These are phyloP conservation scores for Chloroceryle aenea DNA, from an alignment of 2,113 vertebrate genomes.

Conservation along the genomic window DNA sequence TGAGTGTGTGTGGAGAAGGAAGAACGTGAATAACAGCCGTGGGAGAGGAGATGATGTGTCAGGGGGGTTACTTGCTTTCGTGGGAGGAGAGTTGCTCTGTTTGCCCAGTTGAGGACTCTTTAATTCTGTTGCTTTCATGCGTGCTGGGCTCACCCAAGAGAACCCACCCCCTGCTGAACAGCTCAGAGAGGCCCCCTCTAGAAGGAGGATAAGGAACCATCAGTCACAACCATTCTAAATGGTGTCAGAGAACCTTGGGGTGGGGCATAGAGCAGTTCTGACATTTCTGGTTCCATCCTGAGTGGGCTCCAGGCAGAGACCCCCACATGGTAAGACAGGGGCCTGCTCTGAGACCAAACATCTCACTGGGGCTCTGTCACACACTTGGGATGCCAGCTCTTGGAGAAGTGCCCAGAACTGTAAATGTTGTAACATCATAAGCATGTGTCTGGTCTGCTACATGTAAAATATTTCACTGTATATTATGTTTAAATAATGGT, in stretches of 20 bases:
- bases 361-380: background rate
- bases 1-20: background rate
- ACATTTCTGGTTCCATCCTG: fast-evolving
- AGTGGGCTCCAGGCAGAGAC: background rate
- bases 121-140: background rate
- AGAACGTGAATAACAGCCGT: background rate
- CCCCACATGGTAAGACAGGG: background rate
- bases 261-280: background rate
- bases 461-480: constrained; percentile 69
- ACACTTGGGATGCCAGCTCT: background rate
- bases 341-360: background rate
- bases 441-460: background rate
- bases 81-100: background rate
- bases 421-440: constrained; percentile 73
- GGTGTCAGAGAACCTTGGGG: background rate
- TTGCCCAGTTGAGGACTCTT: background rate
- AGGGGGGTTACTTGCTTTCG: background rate
- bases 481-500: constrained; percentile 64
- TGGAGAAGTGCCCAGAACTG: background rate
- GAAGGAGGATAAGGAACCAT: background rate
- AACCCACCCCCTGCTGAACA: background rate
- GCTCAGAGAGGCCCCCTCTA: background rate
- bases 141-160: background rate
- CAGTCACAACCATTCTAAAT: background rate
- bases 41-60: background rate